Base-by-base conservation (phyloP, 2,797 vertebrate species). In the Typhlichthys subterraneus region DNA sequence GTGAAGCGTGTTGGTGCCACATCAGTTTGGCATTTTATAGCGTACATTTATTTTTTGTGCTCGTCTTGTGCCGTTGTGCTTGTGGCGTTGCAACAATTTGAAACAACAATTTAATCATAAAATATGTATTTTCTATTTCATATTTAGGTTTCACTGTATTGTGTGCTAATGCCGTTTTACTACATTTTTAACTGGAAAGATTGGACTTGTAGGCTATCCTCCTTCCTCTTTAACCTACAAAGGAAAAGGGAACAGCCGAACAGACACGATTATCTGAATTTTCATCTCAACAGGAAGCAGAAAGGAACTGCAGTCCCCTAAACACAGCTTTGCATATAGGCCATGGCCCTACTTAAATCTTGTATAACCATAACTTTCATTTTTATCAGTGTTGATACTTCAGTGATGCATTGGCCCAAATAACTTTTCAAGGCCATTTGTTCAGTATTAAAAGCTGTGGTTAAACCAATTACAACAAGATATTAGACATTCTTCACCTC, bases 221-320 rank as follows among this genome's bases (percentile, higher is more conserved):
- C 47, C 62, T 48, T 59, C 48, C 29, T 67, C 47, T 15, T 69
- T 53, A 48, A 15, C 51, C 54, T n/a, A 9, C 57, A 66, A 80
- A 81, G 88, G 86, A 84, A 57, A 85, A 71, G 67, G 65, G 67
- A 11, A 9, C 10, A 29, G 23, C 23, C 23, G 71, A 63, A 57
- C 70, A 75, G 59, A 57, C 65, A 13, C 74, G 63, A 55, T 63
- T 77, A 76, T 85, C 70, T 71, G 73, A 29, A 29, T 29, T 29
- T 51, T 64, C 46, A 67, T 68, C 63, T 47, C 19, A 56, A 66
- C 85, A 87, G 89, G 86, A 89, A 89, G 79, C 77, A 49, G 69
- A 14, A 53, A 11, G 17, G 12, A 19, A 53, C 17, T 10, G 9
- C 50, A 53, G 10, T 12, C 14, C 17, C 6, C 51, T 29, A 15